Conservation (phyloP, 2,113 vertebrate genomes). For the Bambusicola thoracicus region DNA sequence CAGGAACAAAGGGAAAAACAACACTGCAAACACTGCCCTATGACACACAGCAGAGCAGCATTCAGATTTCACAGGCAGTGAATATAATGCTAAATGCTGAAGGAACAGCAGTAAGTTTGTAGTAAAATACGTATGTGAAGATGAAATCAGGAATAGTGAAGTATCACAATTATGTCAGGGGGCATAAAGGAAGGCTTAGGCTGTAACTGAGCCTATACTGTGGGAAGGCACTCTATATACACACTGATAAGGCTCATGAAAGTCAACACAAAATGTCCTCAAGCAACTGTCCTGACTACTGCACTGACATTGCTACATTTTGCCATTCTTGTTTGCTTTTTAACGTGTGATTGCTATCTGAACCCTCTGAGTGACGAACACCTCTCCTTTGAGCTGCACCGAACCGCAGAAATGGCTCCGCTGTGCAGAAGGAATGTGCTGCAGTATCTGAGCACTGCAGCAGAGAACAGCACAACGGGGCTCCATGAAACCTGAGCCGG, state of each 20-base stretch:
- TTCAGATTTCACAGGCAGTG: background rate
- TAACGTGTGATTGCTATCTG: background rate
- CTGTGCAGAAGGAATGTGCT: background rate
- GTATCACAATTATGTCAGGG: background rate
- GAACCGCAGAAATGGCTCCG: background rate
- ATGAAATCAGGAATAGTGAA: background rate
- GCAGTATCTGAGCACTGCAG: background rate
- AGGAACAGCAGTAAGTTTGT: background rate
- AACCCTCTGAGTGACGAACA: background rate
- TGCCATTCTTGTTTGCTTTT: background rate
- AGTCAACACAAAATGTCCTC: background rate
- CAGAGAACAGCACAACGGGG: background rate
- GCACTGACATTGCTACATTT: background rate
- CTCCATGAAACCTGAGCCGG: background rate
- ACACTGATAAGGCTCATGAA: background rate
- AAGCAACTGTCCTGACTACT: background rate
- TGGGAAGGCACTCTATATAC: background rate
- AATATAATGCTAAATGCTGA: background rate
- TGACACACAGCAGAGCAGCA: background rate
- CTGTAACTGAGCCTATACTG: rapidly evolving
- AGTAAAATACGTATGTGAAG: background rate
- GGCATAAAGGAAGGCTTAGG: background rate
- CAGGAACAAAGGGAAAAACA: background rate
- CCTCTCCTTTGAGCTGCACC: background rate
- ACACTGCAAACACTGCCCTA: background rate